Base-by-base conservation (phyloP, 1,140 invertebrate genomes). In the Euborellia annulipes region DNA sequence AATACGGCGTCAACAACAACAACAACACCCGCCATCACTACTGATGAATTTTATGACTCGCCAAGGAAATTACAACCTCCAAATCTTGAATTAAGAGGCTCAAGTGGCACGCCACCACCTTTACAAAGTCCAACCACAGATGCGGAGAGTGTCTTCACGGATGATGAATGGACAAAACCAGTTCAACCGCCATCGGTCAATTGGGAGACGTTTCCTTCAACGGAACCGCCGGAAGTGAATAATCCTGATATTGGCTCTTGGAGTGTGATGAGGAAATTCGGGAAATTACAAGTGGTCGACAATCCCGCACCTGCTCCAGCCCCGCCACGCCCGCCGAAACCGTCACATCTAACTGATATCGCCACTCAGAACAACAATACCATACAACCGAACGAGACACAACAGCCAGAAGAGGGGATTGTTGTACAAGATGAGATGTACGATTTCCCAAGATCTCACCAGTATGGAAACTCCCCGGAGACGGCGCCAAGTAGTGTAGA, bases 361-460 rank as follows among this genome's bases (percentile, higher is more conserved):
- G 14, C 50, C 48, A 51, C 57, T 23, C 55, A 58, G 21, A 54
- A 50, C 53, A 54, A 52, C 54, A 53, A n/a, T n/a, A n/a, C n/a
- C n/a, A n/a, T n/a, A n/a, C n/a, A n/a, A n/a, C n/a, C n/a, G n/a
- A n/a, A n/a, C n/a, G n/a, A n/a, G n/a, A n/a, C n/a, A n/a, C n/a
- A n/a, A n/a, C n/a, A n/a, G n/a, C 58, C 60, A 1, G 50, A 52
- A 4, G 56, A 54, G 8, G 51, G 53, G 0, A 45, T 56, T 9
- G 47, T 65, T 2, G 59, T 57, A n/a, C n/a, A n/a, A 0, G 79
- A 83, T 59, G 79, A 82, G 36, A 75, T 72, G 50, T 81, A 82
- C 53, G 80, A 84, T 57, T 76, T 82, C 62, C 78, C 79, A 20
- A 67, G 78, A 47, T 75, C 75, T 39, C 75, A 82, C 57, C 67